Evolutionary conservation across 2,113 vertebrate species (phyloP), one percentile per base, ranked within the genome.

Genomic region (Toxotes jaculatrix): DNA sequence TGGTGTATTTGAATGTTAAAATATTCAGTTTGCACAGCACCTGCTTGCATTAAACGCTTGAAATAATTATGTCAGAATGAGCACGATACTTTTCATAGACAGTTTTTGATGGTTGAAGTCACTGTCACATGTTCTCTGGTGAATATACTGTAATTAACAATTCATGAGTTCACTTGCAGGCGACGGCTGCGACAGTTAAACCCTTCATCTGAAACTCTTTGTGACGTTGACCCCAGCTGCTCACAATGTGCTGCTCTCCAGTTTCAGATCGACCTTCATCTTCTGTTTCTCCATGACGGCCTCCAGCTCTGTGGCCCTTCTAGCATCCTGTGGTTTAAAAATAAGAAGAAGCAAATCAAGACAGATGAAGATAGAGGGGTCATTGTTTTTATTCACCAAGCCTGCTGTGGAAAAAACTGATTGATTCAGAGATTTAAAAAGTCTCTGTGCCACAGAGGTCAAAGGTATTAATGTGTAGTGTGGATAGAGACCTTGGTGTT

Each of bases 211-310:
- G 47, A 67, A 1, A 1, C 32, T 23, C 45, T 27, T 57, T 17
- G 1, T 32, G 31, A 5, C 32, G 27, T 5, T 0, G 11, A 38
- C 2, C 1, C 7, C 40, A 21, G 40, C 70, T 32, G 64, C 66
- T 94, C 90, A 95, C 60, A 96, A 83, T 3, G 94, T 94, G 84
- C 93, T 92, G 82, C 93, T 95, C 82, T 95, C 94, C 59, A 89
- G 71, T 70, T 95, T 92, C 43, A 95, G 86, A 62, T 97, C 97
- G 69, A 97, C 94, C 75, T 97, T 98, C 93, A 94, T 95, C 89
- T 98, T 98, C 86, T 97, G 97, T 77, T 96, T 97, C 86, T 96
- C 94, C 97, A 98, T 98, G 56, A 97, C 97, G 0, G 95, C 89
- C 63, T 97, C 95, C 83, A 98, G 65, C 86, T 98, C 97, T 0